Conservation (phyloP, 2,888 invertebrate species). For the Nomada fucata region DNA sequence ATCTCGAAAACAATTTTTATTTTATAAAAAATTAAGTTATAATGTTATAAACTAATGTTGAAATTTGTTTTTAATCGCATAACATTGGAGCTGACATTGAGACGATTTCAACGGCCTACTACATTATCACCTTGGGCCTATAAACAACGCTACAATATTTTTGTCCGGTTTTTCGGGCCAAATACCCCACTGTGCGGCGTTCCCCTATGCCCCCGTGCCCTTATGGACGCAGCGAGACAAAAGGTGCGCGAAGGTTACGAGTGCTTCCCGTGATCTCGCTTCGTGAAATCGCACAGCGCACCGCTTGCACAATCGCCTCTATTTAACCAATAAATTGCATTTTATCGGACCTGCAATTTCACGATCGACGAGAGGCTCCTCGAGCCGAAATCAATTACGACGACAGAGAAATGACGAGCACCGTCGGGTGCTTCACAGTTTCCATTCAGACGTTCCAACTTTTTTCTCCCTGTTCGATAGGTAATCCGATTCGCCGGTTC, state of each 20-base stretch:
- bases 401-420: neutral
- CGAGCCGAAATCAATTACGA: slow-evolving; percentile 22
- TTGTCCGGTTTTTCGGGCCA: no score
- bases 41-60: no score
- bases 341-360: neutral
- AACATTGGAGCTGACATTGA: no score
- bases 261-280: slow-evolving; percentile 8
- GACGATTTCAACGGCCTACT: no score
- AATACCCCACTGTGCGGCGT: no score
- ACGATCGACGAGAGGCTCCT: slow-evolving; percentile 5
- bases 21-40: no score
- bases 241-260: neutral
- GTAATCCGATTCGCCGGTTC: slow-evolving; percentile 22
- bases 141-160: no score
- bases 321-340: slow-evolving; percentile 12
- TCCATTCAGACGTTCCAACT: slow-evolving; percentile 15
- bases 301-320: slow-evolving; percentile 2
- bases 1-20: no score
- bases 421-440: slow-evolving; percentile 1
- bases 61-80: no score
- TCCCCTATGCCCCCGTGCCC: slow-evolving; percentile 24
- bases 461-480: slow-evolving; percentile 1
- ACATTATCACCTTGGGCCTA: no score
- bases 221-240: neutral
- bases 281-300: slow-evolving; percentile 22